These are phyloP conservation scores for Typhlichthys subterraneus DNA, from an alignment of 2,797 vertebrate species.

Conservation along the genomic window DNA sequence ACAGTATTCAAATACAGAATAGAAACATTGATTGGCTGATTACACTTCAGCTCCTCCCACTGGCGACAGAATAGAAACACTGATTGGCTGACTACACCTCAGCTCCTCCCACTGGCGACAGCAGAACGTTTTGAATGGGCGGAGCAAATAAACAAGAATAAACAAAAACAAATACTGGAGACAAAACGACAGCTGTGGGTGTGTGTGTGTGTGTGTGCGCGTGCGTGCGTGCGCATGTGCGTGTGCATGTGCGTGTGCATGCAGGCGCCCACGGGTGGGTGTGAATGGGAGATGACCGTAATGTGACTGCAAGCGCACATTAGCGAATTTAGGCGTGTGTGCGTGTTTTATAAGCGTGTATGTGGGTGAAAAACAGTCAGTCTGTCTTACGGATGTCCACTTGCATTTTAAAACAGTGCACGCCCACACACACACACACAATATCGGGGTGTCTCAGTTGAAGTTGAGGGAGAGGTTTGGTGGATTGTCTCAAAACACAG, in stretches of 20 bases:
- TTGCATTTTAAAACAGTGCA: constrained; percentile 8
- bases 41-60: constrained; percentile 82
- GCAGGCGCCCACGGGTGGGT: neutral
- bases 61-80: constrained; percentile 80
- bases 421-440: constrained; percentile 36
- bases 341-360: neutral
- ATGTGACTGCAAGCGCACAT: neutral
- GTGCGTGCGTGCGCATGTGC: neutral
- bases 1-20: constrained; percentile 90
- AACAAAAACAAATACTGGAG: constrained; percentile 34
- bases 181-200: constrained; percentile 42
- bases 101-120: constrained; percentile 81
- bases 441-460: constrained; percentile 24
- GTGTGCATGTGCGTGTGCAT: constrained; percentile 17
- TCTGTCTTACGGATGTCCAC: too few species aligned
- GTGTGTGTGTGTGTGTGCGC: neutral
- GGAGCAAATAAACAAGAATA: constrained; percentile 60
- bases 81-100: constrained; percentile 86
- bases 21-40: constrained; percentile 86
- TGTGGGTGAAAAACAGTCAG: too few species aligned
- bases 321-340: neutral
- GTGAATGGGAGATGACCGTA: neutral
- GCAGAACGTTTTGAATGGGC: constrained; percentile 81
- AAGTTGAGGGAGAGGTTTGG: constrained; percentile 65
- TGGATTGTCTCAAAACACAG: constrained; percentile 90